Base-by-base conservation (phyloP, 2,113 vertebrate genomes). In the Ammospiza caudacuta region DNA sequence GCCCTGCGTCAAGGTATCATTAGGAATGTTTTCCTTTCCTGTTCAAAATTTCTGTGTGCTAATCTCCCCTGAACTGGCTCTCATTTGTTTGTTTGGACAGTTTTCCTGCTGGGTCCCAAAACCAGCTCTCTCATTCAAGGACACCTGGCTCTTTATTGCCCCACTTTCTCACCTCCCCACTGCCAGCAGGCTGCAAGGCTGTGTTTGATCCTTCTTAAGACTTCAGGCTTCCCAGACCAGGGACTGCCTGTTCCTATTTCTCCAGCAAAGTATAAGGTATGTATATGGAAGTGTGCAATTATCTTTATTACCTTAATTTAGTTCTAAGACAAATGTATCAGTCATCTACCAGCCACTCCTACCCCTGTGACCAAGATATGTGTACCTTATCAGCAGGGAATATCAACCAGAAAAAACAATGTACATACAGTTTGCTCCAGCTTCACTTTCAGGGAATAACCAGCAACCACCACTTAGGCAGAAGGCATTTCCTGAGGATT, bases 401-500 rank as follows among this genome's bases (percentile, higher is more conserved):
- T 23, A 83, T 35, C 33, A n/a, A 44, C 47, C 0, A 0, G 64
- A 73, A 63, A 92, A 89, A 94, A 83, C 68, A 59, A 24, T 0
- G 15, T 22, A 13, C 64, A 58, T 19, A 68, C 14, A 52, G 61
- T 52, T 95, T 81, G 76, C 52, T 63, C 33, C 35, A 72, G 15
- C 68, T 95, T 82, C 31, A 43, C 89, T 94, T 95, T 57, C 70
- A 87, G 83, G 77, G 85, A 92, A 92, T 82, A 92, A 94, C 86
- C 68, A 89, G 89, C 94, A 92, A 92, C 76, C 58, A 87, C 41
- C 62, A 84, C 90, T 94, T 91, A 86, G 47, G 74, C n/a, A 94
- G 62, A 94, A 94, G 73, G 90, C 79, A 96, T 95, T 97, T 96
- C 92, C 93, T 97, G 84, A 93, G 93, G 94, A 97, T 96, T 96